phyloP scores from a whole-genome alignment of 2,888 invertebrate species.

The Dendrolimus houi region DNA sequence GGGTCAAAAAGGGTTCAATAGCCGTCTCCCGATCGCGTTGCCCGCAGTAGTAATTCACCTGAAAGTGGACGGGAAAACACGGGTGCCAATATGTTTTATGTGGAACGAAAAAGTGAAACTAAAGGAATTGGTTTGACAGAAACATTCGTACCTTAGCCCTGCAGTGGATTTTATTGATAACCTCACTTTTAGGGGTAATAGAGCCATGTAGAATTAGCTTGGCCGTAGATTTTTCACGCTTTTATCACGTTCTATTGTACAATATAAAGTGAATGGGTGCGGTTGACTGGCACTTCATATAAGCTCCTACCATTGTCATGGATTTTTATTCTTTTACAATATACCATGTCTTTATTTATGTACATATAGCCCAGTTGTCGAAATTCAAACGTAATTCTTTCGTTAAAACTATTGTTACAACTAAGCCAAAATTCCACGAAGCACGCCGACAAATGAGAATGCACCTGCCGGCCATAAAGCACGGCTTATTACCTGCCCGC shows the following conservation, averaged over 20 bases:
- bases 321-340: too few relatives aligned
- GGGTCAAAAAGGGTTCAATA: slow-evolving; percentile 56
- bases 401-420: too few relatives aligned
- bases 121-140: slow-evolving; percentile 24
- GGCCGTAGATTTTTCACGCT: not conserved
- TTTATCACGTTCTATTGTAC: not conserved
- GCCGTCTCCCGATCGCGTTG: slow-evolving; percentile 28
- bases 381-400: too few relatives aligned
- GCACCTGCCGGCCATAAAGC: too few relatives aligned
- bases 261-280: not conserved
- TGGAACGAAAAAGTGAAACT: slow-evolving; percentile 24
- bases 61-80: slow-evolving; percentile 32
- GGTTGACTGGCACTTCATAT: not conserved
- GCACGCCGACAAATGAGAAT: too few relatives aligned
- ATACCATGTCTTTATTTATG: too few relatives aligned
- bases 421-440: too few relatives aligned
- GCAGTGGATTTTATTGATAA: slow-evolving; percentile 24
- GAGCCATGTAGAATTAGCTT: not conserved
- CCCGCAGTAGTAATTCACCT: slow-evolving; percentile 40
- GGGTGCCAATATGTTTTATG: slow-evolving; percentile 40
- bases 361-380: too few relatives aligned
- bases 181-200: slow-evolving; percentile 15
- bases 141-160: slow-evolving; percentile 20
- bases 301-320: too few relatives aligned
- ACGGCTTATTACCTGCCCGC: too few relatives aligned